These are phyloP conservation scores for Benitochromis conjunctus DNA, from an alignment of 2,113 vertebrate species.

Conservation along the genomic window DNA sequence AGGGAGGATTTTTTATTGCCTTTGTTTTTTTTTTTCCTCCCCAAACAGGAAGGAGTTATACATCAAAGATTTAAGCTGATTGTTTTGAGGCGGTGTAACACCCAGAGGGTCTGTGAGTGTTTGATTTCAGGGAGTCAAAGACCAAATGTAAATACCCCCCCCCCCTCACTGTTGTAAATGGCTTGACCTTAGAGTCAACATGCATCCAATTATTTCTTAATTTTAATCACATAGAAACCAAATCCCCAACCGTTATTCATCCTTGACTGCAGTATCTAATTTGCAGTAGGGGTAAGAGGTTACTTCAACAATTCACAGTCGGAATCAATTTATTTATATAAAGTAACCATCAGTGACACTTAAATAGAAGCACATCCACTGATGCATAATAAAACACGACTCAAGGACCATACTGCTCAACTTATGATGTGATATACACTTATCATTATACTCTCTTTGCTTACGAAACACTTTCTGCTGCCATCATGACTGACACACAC, in stretches of 20 bases:
- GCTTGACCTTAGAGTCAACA: constrained; percentile 38
- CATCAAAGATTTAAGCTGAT: neutral
- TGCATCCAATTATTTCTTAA: constrained; percentile 30
- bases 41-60: neutral
- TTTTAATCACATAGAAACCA: constrained; percentile 52
- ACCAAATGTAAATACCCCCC: constrained; percentile 25
- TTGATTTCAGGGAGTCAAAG: constrained; percentile 19
- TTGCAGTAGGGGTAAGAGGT: neutral
- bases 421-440: neutral
- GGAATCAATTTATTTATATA: neutral
- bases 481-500: constrained; percentile 32
- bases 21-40: constrained; percentile 11
- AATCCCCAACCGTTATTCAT: constrained; percentile 5
- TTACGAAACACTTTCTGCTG: neutral
- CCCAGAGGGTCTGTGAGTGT: neutral
- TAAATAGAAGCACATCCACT: neutral
- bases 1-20: neutral
- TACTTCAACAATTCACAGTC: neutral
- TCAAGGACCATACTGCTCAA: neutral
- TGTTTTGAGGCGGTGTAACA: neutral
- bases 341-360: neutral
- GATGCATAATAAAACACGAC: neutral
- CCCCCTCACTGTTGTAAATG: constrained; percentile 30
- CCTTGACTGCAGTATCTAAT: constrained; percentile 13
- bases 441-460: neutral